A percentile compares a stretch with the other conserved stretches of the same genome.
Evolutionary conservation across 2,888 invertebrate genomes (phyloP).

Genomic region (Cataglyphis altisquamis): DNA sequence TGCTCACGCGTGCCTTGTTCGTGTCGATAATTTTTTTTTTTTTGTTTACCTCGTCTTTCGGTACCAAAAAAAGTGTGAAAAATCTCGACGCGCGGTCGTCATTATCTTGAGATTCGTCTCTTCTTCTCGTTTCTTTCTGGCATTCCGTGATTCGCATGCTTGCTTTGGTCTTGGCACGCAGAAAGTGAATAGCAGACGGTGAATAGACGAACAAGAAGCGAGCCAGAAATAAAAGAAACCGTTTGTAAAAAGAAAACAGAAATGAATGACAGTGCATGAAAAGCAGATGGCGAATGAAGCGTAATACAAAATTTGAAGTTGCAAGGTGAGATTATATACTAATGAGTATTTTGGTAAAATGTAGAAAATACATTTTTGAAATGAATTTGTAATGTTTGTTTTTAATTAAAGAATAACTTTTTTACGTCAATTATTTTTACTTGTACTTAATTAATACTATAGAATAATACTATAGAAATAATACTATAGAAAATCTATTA

Average conservation of each 20-base stretch:
- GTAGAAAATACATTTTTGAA: not conserved
- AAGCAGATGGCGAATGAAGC: constrained; percentile 2
- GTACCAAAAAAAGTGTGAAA: constrained; percentile 44
- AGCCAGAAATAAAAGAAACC: constrained; percentile 61
- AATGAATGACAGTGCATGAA: constrained; percentile 4
- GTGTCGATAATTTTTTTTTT: constrained; percentile 50
- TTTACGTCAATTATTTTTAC: not conserved
- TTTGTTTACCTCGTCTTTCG: not conserved
- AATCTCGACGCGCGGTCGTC: constrained; percentile 53
- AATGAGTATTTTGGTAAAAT: constrained; percentile 7
- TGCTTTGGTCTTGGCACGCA: constrained; percentile 53
- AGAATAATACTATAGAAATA: not conserved
- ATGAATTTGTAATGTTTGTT: not conserved
- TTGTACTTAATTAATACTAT: not conserved
- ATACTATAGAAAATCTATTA: not conserved
- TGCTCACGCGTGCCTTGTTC: not conserved
- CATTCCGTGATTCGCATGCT: constrained; percentile 21
- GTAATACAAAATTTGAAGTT: constrained; percentile 19
- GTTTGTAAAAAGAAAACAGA: constrained; percentile 26
- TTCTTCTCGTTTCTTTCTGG: constrained; percentile 9
- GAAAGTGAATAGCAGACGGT: constrained; percentile 60
- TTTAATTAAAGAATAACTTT: not conserved
- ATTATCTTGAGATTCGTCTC: constrained; percentile 65
- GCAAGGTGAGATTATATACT: not conserved
- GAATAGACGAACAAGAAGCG: constrained; percentile 56